phyloP scores from a whole-genome alignment of 2,888 invertebrate species.

The Meghimatium bilineatum region DNA sequence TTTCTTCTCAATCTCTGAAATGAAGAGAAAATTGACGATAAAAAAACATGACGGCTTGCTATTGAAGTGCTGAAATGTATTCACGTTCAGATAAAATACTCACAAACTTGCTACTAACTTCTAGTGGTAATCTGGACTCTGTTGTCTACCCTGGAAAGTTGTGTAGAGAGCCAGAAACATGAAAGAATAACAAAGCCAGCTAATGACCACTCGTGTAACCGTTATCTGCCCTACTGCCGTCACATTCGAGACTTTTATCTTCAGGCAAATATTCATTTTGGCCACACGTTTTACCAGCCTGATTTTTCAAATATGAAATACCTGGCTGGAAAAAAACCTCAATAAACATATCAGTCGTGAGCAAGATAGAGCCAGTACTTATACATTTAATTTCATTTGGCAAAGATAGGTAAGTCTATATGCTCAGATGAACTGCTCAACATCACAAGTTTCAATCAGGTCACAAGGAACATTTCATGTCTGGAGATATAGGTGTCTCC shows the following conservation, averaged over 20 bases:
- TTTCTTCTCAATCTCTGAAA: no score
- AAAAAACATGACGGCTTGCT: background rate
- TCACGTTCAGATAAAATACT: background rate
- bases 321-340: background rate
- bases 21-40: background rate
- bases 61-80: conserved; percentile 22
- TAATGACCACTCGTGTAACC: conserved; percentile 39
- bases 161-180: conserved; percentile 24
- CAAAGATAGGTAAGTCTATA: background rate
- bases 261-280: background rate
- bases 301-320: background rate
- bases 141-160: conserved; percentile 4
- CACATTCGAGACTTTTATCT: background rate
- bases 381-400: conserved; percentile 2
- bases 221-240: conserved; percentile 9
- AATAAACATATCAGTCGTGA: background rate
- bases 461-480: background rate
- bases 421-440: background rate
- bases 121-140: background rate
- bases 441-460: background rate
- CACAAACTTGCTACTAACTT: background rate
- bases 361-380: background rate
- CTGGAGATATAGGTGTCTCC: no score
- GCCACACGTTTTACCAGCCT: background rate
- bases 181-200: conserved; percentile 41